Evolutionary conservation across 2,797 vertebrate species (phyloP), one percentile per base, ranked within the genome.

Genomic region (Melanotaenia trifasciata): DNA sequence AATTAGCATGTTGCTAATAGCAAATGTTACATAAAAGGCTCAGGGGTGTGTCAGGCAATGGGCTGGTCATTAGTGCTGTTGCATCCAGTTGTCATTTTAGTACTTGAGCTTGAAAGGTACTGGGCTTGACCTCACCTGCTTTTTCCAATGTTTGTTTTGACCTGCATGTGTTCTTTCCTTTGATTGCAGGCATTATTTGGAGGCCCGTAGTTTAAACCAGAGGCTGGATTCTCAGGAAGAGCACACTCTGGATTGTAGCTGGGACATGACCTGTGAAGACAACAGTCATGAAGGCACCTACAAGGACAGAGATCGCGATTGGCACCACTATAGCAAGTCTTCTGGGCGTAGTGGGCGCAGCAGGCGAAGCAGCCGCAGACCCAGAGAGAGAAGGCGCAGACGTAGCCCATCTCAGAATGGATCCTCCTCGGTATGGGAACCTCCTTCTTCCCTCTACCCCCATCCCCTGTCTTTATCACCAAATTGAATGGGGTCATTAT

Each of bases 291-390:
- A 87, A 0, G 71, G 22, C 20, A 57, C 77, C 61, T 90, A 64
- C 70, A 90, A 83, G 32, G 92, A 91, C 36, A 92, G 93, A 89
- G 96, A 96, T 75, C 76, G 87, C 65, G 96, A 96, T 91, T 95
- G 94, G 95, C 95, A 95, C 84, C 97, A 98, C 90, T 97, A 96
- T 94, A 98, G 97, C 96, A 98, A 97, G 91, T 97, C 97, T 35
- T 98, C 97, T 4, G 96, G 95, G 33, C 94, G 89, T 86, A 92
- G 91, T 45, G 94, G 95, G 95, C 96, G 93, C 87, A 95, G 93
- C 86, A 87, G 90, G 20, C 87, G 85, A 35, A 88, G 91, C 72
- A 95, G 94, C 83, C 95, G 75, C 91, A 83, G 85, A 40, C 77
- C 83, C 9, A 74, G 71, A 80, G 90, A 91, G 59, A 75, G 84